phyloP scores from a whole-genome alignment of 2,888 invertebrate species.

The Protophormia terraenovae region DNA sequence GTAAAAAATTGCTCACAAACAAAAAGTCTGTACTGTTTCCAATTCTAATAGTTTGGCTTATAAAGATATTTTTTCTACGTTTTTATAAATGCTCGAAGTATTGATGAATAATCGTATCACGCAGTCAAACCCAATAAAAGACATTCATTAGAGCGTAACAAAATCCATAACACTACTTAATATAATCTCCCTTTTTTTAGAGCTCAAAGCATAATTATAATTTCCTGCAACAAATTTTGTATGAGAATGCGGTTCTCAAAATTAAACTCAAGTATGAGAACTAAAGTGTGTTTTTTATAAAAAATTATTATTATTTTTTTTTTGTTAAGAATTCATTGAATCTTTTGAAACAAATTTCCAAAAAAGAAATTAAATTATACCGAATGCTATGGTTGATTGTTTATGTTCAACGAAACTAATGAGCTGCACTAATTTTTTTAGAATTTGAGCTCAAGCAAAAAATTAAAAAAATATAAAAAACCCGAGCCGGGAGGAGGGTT shows the following conservation, averaged over 20 bases:
- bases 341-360: conserved; percentile 17
- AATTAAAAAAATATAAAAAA: not conserved
- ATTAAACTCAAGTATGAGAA: conserved; percentile 9
- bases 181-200: not conserved
- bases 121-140: not conserved
- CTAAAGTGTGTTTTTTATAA: conserved; percentile 14
- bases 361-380: conserved; percentile 43
- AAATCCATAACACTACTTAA: conserved; percentile 5
- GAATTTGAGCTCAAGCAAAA: not conserved
- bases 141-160: not conserved
- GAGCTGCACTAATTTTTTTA: conserved; percentile 71
- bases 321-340: conserved; percentile 26
- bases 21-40: too few species aligned
- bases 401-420: conserved; percentile 69
- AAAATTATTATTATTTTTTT: not conserved
- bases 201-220: conserved; percentile 1
- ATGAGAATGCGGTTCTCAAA: conserved; percentile 15
- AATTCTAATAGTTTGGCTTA: too few species aligned
- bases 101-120: too few species aligned
- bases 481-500: conserved; percentile 42
- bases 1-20: too few species aligned
- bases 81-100: too few species aligned
- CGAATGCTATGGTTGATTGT: conserved; percentile 57
- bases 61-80: too few species aligned
- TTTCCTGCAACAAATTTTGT: conserved; percentile 22